Percentiles rank a stretch among this genome's conserved stretches.
phyloP scores from a whole-genome alignment of 2,888 invertebrate genomes.

The Drosophila kambysellisi region DNA sequence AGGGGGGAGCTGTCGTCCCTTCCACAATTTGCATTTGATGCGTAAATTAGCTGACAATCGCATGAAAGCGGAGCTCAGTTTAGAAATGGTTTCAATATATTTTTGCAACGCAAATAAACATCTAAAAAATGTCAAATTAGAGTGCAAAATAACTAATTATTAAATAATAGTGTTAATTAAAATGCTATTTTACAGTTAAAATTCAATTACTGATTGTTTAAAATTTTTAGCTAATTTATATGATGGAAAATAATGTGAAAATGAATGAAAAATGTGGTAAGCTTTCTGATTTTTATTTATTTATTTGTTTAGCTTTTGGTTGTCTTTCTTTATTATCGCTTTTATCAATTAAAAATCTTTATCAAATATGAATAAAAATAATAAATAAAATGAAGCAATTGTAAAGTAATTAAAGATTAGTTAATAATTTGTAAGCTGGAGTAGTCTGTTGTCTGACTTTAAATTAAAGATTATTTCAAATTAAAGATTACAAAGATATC shows the following conservation, averaged over 20 bases:
- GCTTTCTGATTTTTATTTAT: not conserved
- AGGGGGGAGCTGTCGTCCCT: slow-evolving; percentile 31
- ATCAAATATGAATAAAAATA: accelerated
- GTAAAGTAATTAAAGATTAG: not conserved
- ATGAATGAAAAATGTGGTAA: not conserved
- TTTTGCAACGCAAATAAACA: not conserved
- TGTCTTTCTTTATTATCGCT: not conserved
- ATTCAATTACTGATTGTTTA: accelerated
- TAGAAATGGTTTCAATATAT: not conserved
- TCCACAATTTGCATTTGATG: slow-evolving; percentile 67
- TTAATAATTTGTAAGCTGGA: not conserved
- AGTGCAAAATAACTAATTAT: no score
- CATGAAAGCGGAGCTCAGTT: not conserved
- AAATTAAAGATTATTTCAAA: not conserved
- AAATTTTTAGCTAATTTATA: not conserved
- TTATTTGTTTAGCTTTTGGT: not conserved
- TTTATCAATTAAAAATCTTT: not conserved
- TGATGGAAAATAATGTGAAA: not conserved
- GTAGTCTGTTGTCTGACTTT: not conserved
- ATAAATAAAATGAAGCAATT: not conserved
- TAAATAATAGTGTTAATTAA: not conserved
- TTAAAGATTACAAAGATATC: not conserved
- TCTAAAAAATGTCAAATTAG: not conserved
- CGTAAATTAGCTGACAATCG: slow-evolving; percentile 64
- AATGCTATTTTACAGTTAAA: not conserved